phyloP scores from a whole-genome alignment of 2,797 vertebrate species.

The Peromyscus attwateri region DNA sequence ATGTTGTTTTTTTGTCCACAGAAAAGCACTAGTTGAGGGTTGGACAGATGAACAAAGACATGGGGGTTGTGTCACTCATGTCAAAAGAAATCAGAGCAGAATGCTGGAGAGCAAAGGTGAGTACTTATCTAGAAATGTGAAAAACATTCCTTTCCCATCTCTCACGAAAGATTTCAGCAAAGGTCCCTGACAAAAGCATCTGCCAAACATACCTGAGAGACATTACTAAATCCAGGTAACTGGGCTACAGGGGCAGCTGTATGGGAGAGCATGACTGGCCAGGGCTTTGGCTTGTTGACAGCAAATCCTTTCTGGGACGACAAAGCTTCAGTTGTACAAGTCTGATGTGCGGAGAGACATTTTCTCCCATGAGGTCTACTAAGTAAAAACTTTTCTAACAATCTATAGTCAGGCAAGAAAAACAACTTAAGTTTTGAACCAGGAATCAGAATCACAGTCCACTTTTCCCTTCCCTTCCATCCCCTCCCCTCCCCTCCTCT shows the following conservation, averaged over 20 bases:
- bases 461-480: background rate
- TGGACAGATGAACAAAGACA: background rate
- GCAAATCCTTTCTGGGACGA: background rate
- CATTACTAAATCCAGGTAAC: background rate
- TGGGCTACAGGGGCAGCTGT: background rate
- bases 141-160: background rate
- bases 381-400: constrained; percentile 9
- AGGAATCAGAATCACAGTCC: background rate
- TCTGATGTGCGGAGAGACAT: background rate
- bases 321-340: background rate
- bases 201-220: background rate
- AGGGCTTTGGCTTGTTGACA: constrained; percentile 3
- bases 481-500: background rate
- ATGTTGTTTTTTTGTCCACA: background rate
- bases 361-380: background rate
- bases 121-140: background rate
- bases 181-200: background rate
- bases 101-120: background rate
- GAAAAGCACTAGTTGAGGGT: background rate
- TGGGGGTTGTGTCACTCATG: background rate
- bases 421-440: background rate
- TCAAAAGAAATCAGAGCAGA: background rate
- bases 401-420: background rate
- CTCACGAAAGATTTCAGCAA: background rate
- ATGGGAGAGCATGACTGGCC: background rate